These are phyloP conservation scores for Sapajus apella DNA, from an alignment of 2,113 vertebrate species.

Conservation along the genomic window DNA sequence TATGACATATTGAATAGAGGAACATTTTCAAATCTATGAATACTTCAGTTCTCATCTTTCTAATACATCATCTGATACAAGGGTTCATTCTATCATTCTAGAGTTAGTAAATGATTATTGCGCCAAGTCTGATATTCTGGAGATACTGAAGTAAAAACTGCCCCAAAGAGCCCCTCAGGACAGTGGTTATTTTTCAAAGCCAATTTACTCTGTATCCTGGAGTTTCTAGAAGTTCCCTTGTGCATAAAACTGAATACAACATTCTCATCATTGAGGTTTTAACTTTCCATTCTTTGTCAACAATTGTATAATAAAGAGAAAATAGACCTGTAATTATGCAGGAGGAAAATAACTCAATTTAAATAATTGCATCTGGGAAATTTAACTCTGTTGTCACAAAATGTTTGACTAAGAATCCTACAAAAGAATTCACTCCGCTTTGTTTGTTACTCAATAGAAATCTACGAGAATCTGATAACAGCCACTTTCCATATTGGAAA, in stretches of 20 bases:
- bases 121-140: conserved; percentile 42
- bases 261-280: conserved; percentile 55
- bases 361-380: conserved; percentile 44
- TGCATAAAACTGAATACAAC: conserved; percentile 24
- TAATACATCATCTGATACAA: conserved; percentile 55
- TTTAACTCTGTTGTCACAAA: conserved; percentile 22
- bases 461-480: background rate
- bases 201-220: conserved; percentile 7
- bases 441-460: conserved; percentile 19
- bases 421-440: background rate
- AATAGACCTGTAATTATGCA: conserved; percentile 37
- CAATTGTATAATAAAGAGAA: conserved; percentile 46
- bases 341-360: conserved; percentile 45
- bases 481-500: background rate
- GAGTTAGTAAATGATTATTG: conserved; percentile 58
- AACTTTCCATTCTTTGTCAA: conserved; percentile 55
- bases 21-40: conserved; percentile 65
- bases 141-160: conserved; percentile 39
- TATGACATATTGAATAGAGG: conserved; percentile 58
- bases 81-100: conserved; percentile 67
- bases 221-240: conserved; percentile 45
- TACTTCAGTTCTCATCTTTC: conserved; percentile 65
- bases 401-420: background rate
- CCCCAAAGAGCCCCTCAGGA: background rate
- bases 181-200: conserved; percentile 36